Percentiles rank a stretch among this genome's conserved stretches.
phyloP scores from a whole-genome alignment of 37 sponge, comb jelly and placozoan species.

The Crambe crambe region DNA sequence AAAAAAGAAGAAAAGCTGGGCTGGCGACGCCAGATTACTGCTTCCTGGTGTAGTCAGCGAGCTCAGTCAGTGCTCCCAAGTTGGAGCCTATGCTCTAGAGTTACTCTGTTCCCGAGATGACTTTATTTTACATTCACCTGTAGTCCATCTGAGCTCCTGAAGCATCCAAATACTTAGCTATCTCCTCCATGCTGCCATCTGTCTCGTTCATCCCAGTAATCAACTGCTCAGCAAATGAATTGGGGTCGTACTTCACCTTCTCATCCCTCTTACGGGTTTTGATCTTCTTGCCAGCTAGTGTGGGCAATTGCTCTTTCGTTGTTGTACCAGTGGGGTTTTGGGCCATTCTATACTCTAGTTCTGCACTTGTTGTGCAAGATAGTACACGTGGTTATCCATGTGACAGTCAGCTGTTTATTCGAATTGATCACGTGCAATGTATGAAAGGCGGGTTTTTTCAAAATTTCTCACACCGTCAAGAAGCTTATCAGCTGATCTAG shows the following conservation, averaged over 20 bases:
- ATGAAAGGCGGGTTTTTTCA: slow-evolving; percentile 1
- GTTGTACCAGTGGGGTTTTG: background rate
- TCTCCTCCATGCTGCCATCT: slow-evolving; percentile 66
- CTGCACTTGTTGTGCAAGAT: background rate
- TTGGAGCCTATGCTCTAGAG: too few species aligned
- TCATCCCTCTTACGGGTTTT: slow-evolving; percentile 96
- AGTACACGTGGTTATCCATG: slow-evolving; percentile 3
- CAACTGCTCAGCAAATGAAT: slow-evolving; percentile 78
- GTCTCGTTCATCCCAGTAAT: slow-evolving; percentile 75
- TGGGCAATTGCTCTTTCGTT: slow-evolving; percentile 66
- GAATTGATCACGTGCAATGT: too few species aligned
- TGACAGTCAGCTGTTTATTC: background rate
- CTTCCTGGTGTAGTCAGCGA: too few species aligned
- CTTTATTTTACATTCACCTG: slow-evolving; percentile 29
- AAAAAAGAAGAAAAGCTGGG: too few species aligned
- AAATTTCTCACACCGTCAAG: background rate
- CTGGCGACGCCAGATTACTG: too few species aligned
- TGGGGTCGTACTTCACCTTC: slow-evolving; percentile 88
- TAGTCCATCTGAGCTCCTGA: slow-evolving; percentile 67
- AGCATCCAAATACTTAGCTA: slow-evolving; percentile 68
- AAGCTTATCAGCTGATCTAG: too few species aligned
- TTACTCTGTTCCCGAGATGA: too few species aligned
- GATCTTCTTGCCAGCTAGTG: slow-evolving; percentile 74
- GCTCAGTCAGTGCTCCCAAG: too few species aligned
- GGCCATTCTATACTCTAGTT: slow-evolving; percentile 13